A percentile compares a stretch with the other conserved stretches of the same genome.
These are phyloP conservation scores for Salminus brasiliensis DNA, from an alignment of 2,113 vertebrate genomes.

Conservation along the genomic window DNA sequence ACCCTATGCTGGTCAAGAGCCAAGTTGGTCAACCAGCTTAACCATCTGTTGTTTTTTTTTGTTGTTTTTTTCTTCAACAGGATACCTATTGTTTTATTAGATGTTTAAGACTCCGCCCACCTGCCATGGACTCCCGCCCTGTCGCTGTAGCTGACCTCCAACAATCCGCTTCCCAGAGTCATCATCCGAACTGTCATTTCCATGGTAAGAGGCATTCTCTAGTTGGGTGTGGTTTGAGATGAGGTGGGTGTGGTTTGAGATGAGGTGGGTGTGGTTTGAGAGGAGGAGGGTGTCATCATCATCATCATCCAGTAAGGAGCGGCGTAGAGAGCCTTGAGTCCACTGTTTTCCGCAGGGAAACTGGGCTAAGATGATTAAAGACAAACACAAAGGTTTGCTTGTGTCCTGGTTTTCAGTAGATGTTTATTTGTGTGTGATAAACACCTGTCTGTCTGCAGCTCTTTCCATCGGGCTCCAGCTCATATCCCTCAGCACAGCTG, in stretches of 20 bases:
- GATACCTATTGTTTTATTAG: no score
- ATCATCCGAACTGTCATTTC: background rate
- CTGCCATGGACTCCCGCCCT: constrained; percentile 86
- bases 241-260: constrained; percentile 39
- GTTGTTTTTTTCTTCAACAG: no score
- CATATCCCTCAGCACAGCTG: constrained; percentile 69
- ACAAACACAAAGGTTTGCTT: no score
- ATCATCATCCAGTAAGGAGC: constrained; percentile 40
- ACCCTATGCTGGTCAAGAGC: no score
- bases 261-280: background rate
- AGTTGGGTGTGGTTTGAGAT: background rate
- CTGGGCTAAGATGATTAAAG: constrained; percentile 38
- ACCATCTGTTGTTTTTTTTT: no score
- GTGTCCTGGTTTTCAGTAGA: background rate
- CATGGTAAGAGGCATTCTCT: background rate
- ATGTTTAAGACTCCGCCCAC: constrained; percentile 46
- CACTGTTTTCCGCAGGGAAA: constrained; percentile 71
- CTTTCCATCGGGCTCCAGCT: constrained; percentile 65
- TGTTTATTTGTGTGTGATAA: background rate
- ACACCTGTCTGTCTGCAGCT: constrained; percentile 68
- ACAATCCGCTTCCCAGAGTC: constrained; percentile 62
- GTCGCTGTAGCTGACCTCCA: constrained; percentile 73
- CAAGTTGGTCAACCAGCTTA: no score
- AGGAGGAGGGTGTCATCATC: background rate
- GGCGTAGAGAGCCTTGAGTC: constrained; percentile 37